Percentiles rank a stretch among this genome's conserved stretches.
These are phyloP conservation scores for Phthorimaea operculella DNA, from an alignment of 1,140 invertebrate species.

Conservation along the genomic window DNA sequence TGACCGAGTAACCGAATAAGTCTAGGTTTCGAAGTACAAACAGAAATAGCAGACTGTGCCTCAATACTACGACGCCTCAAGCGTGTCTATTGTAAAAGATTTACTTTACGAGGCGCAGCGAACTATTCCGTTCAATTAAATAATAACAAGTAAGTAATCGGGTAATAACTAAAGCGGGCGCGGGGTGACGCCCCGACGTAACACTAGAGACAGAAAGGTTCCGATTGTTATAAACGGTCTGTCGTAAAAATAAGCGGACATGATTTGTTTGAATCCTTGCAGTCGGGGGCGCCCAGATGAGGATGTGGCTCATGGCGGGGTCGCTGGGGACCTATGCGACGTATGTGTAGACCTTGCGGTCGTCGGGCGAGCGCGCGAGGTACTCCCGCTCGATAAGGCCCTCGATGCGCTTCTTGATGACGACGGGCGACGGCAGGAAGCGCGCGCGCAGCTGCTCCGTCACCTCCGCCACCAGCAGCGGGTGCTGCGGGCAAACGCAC, in stretches of 20 bases:
- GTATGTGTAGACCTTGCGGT: constrained; percentile 94
- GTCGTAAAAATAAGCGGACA: too few species aligned
- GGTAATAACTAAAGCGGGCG: constrained; percentile 4
- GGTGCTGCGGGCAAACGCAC: constrained; percentile 74
- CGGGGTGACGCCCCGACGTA: too few species aligned
- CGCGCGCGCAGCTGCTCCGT: constrained; percentile 96
- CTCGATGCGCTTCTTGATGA: constrained; percentile 99
- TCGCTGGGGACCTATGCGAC: constrained; percentile 78
- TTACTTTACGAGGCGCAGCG: neutral
- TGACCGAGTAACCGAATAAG: neutral
- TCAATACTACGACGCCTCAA: too few species aligned
- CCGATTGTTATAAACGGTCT: too few species aligned
- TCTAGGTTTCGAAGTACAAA: neutral
- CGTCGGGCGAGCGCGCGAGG: constrained; percentile 94
- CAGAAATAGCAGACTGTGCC: neutral
- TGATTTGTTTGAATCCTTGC: neutral
- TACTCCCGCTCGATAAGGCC: constrained; percentile 99
- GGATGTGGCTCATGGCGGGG: constrained; percentile 83
- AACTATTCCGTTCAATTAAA: neutral
- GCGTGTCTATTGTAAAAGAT: too few species aligned
- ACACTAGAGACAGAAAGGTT: too few species aligned
- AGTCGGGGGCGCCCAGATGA: constrained; percentile 32
- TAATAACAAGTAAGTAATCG: neutral
- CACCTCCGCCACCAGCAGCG: constrained; percentile 96
- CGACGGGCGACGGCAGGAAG: constrained; percentile 96